These are phyloP conservation scores for Gambusia holbrooki DNA, from an alignment of 2,113 vertebrate species.

Conservation along the genomic window DNA sequence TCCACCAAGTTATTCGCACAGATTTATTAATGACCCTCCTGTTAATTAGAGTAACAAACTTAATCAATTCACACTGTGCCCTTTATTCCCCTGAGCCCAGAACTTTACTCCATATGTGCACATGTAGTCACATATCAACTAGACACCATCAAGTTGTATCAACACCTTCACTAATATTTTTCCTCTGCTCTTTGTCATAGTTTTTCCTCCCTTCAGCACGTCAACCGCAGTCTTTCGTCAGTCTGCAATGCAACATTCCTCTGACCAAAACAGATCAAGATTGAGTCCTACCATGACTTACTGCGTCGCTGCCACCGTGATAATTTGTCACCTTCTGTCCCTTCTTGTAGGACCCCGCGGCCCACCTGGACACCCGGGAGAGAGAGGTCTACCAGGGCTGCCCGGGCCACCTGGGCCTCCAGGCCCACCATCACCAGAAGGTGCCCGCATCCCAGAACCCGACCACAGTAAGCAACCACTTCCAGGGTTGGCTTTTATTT, in stretches of 20 bases:
- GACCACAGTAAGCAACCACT: conserved; percentile 70
- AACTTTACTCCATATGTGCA: conserved; percentile 29
- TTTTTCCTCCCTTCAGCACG: conserved; percentile 15
- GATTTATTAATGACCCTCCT: conserved; percentile 47
- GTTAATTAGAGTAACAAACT: conserved; percentile 56
- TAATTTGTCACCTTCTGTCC: conserved; percentile 33
- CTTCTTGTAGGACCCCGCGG: conserved; percentile 80
- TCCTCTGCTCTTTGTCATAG: conserved; percentile 35
- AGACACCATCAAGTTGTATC: conserved; percentile 21
- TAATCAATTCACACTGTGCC: conserved; percentile 19
- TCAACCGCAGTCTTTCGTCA: conserved; percentile 17
- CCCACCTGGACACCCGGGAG: conserved; percentile 85
- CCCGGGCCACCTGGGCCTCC: conserved; percentile 79
- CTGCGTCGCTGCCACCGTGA: conserved; percentile 12
- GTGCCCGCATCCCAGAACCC: conserved; percentile 65
- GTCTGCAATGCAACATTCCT: not conserved
- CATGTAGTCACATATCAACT: not conserved
- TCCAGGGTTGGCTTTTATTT: not conserved
- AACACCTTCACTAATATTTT: conserved; percentile 37
- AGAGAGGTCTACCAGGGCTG: conserved; percentile 85
- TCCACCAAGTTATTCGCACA: conserved; percentile 38
- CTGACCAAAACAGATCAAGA: conserved; percentile 2
- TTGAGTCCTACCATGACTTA: not conserved
- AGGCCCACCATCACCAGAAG: conserved; percentile 65
- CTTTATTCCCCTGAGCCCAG: conserved; percentile 19